These are phyloP conservation scores for Polymixis lichenea DNA, from an alignment of 2,888 invertebrate species.

Conservation along the genomic window DNA sequence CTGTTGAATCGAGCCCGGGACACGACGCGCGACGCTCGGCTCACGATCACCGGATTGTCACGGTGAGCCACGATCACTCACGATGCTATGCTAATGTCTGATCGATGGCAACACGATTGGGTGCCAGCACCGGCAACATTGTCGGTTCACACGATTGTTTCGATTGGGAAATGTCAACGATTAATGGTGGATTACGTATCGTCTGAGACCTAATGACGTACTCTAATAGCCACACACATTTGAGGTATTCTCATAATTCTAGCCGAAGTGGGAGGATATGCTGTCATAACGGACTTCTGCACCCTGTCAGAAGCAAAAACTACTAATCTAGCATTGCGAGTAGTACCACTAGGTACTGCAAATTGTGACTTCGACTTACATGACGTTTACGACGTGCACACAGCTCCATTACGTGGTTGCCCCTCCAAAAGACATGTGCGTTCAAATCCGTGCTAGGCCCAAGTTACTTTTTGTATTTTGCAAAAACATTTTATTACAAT, in stretches of 20 bases:
- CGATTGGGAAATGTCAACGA: slow-evolving; percentile 33
- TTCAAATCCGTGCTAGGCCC: too few relatives aligned
- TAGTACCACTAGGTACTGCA: not conserved
- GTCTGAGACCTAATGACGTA: not conserved
- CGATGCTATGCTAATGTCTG: slow-evolving; percentile 43
- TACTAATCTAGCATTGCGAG: not conserved
- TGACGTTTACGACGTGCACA: too few relatives aligned
- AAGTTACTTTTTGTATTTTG: too few relatives aligned
- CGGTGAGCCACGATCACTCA: slow-evolving; percentile 27
- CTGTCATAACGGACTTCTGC: not conserved
- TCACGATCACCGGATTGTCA: slow-evolving; percentile 24
- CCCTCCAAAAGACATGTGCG: too few relatives aligned
- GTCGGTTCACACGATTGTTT: slow-evolving; percentile 29
- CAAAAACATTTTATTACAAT: too few relatives aligned
- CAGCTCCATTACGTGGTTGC: too few relatives aligned
- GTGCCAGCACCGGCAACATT: not conserved
- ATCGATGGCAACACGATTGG: slow-evolving; percentile 21
- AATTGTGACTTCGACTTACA: not conserved
- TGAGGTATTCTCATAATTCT: not conserved
- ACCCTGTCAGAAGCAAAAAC: not conserved
- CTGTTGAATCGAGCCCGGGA: slow-evolving; percentile 12
- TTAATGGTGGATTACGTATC: slow-evolving; percentile 6
- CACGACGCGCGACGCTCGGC: slow-evolving; percentile 19
- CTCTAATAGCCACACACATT: not conserved
- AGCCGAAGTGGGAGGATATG: not conserved